Base-by-base conservation (phyloP, 2,888 invertebrate genomes). In the Conistra vaccinii region DNA sequence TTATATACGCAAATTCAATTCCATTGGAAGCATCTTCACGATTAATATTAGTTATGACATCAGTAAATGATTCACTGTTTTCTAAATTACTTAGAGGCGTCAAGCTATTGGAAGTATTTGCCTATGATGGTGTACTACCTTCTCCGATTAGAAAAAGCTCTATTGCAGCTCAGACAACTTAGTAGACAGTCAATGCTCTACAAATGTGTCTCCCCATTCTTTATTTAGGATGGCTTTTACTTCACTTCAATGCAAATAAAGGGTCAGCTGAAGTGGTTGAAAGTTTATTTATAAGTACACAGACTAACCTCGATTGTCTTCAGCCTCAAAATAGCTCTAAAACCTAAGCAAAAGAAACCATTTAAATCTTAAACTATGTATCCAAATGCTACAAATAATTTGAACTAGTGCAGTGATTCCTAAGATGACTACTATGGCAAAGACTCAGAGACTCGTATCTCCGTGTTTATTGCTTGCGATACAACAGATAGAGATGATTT, bases 401-500 rank as follows among this genome's bases (percentile, higher is more conserved):
- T 32, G 48, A 74, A 67, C 29, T 45, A 51, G 63, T 69, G 39
- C 23, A 48, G 58, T 73, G 60, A 84, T 69, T 69, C 26, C 39
- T 80, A n/a, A 72, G 68, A 73, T 63, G 42, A 67, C 57, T 69
- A 67, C 45, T 66, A n/a, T 60, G 14, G 32, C 48, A 67, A 65
- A 85, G 74, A 72, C 71, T 48, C 14, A 61, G 26, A 42, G 69
- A 39, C 77, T 26, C 69, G 39, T 84, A 63, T 81, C 78, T 69
- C 29, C 10, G 20, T 71, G 61, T 84, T 81, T 85, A 82, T 78
- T 81, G 62, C 51, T 70, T 61, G 42, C 26, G 71, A 82, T 72
- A 74, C 20, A 57, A 70, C 26, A 61, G 80, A 71, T 83, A 83
- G 35, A 51, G 29, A 69, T 83, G 69, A 86, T 85, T 85, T 83